Conservation (phyloP, 2,888 invertebrate species). For the Matsumyia berberina region DNA sequence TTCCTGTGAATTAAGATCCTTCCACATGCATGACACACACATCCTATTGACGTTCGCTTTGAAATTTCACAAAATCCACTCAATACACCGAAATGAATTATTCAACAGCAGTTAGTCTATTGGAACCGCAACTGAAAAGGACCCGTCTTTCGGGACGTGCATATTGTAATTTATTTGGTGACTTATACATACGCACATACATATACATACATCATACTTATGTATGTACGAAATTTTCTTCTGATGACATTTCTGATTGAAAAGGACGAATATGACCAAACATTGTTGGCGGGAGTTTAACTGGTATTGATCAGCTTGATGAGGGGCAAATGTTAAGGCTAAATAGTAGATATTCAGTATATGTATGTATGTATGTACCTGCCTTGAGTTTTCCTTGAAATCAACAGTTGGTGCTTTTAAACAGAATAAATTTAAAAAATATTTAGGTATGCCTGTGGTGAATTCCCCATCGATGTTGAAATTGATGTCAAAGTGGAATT, state of each 20-base stretch:
- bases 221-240: constrained; percentile 12
- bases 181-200: too few species aligned
- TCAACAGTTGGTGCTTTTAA: constrained; percentile 7
- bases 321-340: neutral
- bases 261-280: constrained; percentile 22
- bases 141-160: constrained; percentile 9
- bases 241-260: constrained; percentile 18
- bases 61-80: constrained; percentile 28
- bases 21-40: constrained; percentile 4
- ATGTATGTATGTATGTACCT: too few species aligned
- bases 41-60: constrained; percentile 29
- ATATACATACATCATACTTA: constrained; percentile 15
- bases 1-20: constrained; percentile 8
- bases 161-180: too few species aligned
- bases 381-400: neutral
- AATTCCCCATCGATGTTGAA: neutral
- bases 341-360: neutral
- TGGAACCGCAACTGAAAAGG: constrained; percentile 17
- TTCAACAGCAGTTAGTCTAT: constrained; percentile 34
- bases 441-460: neutral
- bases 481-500: constrained; percentile 3
- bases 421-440: constrained; percentile 6
- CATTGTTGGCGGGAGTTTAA: neutral
- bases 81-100: constrained; percentile 45
- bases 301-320: constrained; percentile 2